Evolutionary conservation across 2,888 invertebrate species (phyloP).

Genomic region (Heliconius aoede): DNA sequence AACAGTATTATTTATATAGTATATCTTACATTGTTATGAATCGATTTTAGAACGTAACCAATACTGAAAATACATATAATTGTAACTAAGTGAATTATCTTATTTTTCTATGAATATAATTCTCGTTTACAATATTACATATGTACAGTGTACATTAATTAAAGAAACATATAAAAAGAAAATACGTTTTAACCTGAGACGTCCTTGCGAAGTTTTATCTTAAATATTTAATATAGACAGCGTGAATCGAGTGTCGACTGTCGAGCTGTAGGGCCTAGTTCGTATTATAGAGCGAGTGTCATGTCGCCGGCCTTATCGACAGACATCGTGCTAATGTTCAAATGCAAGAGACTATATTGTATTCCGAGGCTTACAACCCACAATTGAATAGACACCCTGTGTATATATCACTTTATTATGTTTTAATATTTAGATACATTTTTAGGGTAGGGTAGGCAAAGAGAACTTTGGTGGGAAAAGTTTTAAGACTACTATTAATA

Average conservation of each 20-base stretch:
- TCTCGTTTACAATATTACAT: background rate
- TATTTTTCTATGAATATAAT: background rate
- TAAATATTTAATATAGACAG: slow-evolving; percentile 36
- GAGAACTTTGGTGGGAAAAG: no score
- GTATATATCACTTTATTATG: background rate
- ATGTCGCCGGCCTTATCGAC: slow-evolving; percentile 67
- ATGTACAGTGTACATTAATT: background rate
- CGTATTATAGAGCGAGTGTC: slow-evolving; percentile 59
- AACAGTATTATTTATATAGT: no score
- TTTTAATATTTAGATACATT: no score
- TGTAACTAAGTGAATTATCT: no score
- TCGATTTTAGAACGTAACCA: background rate
- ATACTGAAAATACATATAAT: no score
- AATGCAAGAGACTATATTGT: slow-evolving; percentile 64
- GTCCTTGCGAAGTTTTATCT: background rate
- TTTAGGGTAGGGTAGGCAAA: no score
- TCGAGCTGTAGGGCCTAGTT: slow-evolving; percentile 42
- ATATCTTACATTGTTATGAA: background rate
- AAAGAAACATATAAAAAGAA: background rate
- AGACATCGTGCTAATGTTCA: slow-evolving; percentile 66
- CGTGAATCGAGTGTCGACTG: slow-evolving; percentile 36
- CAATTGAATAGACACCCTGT: background rate
- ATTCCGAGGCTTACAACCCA: slow-evolving; percentile 45
- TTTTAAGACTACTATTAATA: no score
- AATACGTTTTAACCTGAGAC: background rate